These are phyloP conservation scores for Hoplias malabaricus DNA, from an alignment of 2,113 vertebrate species.

Conservation along the genomic window DNA sequence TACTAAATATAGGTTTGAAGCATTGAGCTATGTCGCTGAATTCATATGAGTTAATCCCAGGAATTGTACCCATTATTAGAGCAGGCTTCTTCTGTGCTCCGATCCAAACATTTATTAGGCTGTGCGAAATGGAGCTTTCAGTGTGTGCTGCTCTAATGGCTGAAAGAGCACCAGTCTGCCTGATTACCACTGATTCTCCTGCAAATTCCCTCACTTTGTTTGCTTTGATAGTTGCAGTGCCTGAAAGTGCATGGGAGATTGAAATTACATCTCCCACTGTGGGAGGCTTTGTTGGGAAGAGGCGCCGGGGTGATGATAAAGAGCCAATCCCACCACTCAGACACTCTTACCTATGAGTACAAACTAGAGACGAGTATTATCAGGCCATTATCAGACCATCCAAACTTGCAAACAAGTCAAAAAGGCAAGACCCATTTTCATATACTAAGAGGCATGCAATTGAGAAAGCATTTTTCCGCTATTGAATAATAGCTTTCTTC, in stretches of 20 bases:
- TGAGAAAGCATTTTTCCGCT: slow-evolving; percentile 15
- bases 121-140: slow-evolving; percentile 9
- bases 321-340: slow-evolving; percentile 28
- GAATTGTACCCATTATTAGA: slow-evolving; percentile 35
- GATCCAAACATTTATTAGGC: slow-evolving; percentile 45
- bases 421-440: slow-evolving; percentile 27
- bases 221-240: slow-evolving; percentile 51
- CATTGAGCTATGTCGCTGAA: slow-evolving; percentile 24
- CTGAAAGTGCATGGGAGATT: slow-evolving; percentile 46
- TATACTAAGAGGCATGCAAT: slow-evolving; percentile 16
- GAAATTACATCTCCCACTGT: slow-evolving; percentile 52
- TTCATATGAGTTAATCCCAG: slow-evolving; percentile 29
- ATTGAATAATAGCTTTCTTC: slow-evolving; percentile 22
- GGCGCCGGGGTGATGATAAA: slow-evolving; percentile 40
- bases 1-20: slow-evolving; percentile 18
- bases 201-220: slow-evolving; percentile 51
- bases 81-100: slow-evolving; percentile 29
- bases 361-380: slow-evolving; percentile 36
- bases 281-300: slow-evolving; percentile 41
- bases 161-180: slow-evolving; percentile 32
- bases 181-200: slow-evolving; percentile 59
- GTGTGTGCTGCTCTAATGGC: slow-evolving; percentile 43
- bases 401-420: slow-evolving; percentile 42
- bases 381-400: slow-evolving; percentile 31
- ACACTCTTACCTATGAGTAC: slow-evolving; percentile 34